Conservation (phyloP, 2,797 vertebrate species). For the Centropyge bicolor region DNA sequence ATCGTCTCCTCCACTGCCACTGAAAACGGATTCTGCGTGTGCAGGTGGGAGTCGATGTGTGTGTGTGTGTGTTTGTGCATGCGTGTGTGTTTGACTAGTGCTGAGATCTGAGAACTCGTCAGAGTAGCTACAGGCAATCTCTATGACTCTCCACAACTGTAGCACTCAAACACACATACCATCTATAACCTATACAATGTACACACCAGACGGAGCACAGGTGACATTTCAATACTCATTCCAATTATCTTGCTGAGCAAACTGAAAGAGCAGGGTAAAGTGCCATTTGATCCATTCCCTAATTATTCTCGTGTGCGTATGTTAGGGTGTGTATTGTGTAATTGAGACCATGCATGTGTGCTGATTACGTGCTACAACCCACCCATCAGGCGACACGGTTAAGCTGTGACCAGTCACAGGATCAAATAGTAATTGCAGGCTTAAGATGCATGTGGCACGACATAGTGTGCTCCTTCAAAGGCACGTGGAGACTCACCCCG, state of each 20-base stretch:
- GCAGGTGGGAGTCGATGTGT: slow-evolving; percentile 38
- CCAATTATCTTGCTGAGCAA: slow-evolving; percentile 20
- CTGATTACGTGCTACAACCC: slow-evolving; percentile 36
- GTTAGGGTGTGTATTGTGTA: slow-evolving; percentile 26
- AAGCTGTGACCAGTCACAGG: slow-evolving; percentile 52
- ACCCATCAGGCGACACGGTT: slow-evolving; percentile 19
- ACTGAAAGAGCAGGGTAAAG: slow-evolving; percentile 31
- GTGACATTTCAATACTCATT: slow-evolving; percentile 33
- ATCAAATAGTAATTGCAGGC: slow-evolving; percentile 66
- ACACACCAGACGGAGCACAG: slow-evolving; percentile 1
- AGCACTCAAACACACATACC: slow-evolving; percentile 4
- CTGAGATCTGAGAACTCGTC: slow-evolving; percentile 49
- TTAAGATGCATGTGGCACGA: slow-evolving; percentile 37
- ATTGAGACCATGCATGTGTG: neutral
- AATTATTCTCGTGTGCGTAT: slow-evolving; percentile 4
- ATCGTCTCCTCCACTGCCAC: slow-evolving; percentile 53
- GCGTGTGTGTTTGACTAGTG: slow-evolving; percentile 17
- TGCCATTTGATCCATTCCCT: slow-evolving; percentile 47
- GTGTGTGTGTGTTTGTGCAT: slow-evolving; percentile 2
- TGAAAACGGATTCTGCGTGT: slow-evolving; percentile 49
- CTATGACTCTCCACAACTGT: slow-evolving; percentile 39
- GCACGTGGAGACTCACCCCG: slow-evolving; percentile 15
- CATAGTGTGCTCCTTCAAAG: slow-evolving; percentile 35
- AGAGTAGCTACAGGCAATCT: slow-evolving; percentile 45
- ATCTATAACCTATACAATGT: neutral